Percentiles rank a stretch among this genome's conserved stretches.
phyloP scores from a whole-genome alignment of 1,140 invertebrate species.

The Drosophila nannoptera region DNA sequence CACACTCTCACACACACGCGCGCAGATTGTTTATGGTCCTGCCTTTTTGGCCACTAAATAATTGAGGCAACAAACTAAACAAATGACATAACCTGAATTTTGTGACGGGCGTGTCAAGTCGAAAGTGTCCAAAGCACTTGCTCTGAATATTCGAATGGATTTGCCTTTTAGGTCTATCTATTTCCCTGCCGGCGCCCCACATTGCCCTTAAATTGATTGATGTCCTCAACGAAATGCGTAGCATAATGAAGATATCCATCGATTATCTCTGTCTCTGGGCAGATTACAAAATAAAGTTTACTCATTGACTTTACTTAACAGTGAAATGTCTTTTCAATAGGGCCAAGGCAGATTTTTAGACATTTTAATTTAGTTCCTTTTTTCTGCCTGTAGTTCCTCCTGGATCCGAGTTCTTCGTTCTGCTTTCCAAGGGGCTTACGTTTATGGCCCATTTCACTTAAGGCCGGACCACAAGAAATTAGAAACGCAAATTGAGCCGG shows the following conservation, averaged over 20 bases:
- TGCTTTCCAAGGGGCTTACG: not conserved
- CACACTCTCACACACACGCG: constrained; percentile 1
- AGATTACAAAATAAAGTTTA: not conserved
- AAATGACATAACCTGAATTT: constrained; percentile 70
- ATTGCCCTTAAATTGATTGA: constrained; percentile 13
- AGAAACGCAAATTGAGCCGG: constrained; percentile 12
- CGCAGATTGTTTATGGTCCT: constrained; percentile 35
- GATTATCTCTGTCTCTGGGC: not conserved
- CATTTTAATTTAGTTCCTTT: too few relatives aligned
- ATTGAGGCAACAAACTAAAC: constrained; percentile 71
- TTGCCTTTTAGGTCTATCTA: constrained; percentile 10
- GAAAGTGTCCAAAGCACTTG: constrained; percentile 29
- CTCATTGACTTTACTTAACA: too few relatives aligned
- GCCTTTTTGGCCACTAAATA: constrained; percentile 50
- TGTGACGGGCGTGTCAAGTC: constrained; percentile 48
- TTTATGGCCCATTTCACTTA: constrained; percentile 16
- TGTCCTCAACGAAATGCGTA: not conserved
- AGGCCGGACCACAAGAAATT: constrained; percentile 49
- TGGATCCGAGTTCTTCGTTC: not conserved
- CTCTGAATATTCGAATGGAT: not conserved
- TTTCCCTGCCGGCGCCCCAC: not conserved
- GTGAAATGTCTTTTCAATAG: too few relatives aligned
- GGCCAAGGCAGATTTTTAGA: too few relatives aligned
- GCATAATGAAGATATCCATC: not conserved
- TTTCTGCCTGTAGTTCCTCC: too few relatives aligned